These are phyloP conservation scores for Proisotoma minuta DNA, from an alignment of 2,888 invertebrate species.

Conservation along the genomic window DNA sequence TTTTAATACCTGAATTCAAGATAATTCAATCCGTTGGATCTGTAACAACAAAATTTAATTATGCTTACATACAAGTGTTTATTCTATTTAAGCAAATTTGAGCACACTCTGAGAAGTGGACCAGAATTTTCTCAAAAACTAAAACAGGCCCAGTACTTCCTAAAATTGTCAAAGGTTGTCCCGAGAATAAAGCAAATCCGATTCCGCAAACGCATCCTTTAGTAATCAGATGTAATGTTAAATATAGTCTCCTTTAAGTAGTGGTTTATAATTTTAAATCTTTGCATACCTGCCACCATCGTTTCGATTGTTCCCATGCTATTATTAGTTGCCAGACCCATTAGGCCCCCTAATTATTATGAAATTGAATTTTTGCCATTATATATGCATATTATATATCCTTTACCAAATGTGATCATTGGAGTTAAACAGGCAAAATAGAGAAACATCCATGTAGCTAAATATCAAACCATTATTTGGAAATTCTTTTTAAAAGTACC, in stretches of 20 bases:
- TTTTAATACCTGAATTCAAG: slow-evolving; percentile 49
- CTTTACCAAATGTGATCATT: slow-evolving; percentile 57
- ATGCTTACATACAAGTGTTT: too few relatives aligned
- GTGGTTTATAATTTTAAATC: too few relatives aligned
- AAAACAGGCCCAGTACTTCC: slow-evolving; percentile 54
- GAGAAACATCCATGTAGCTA: slow-evolving; percentile 55
- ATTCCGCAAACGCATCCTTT: slow-evolving; percentile 52
- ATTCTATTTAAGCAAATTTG: too few relatives aligned
- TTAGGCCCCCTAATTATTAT: too few relatives aligned
- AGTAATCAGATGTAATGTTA: too few relatives aligned
- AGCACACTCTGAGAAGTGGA: slow-evolving; percentile 45
- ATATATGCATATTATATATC: too few relatives aligned
- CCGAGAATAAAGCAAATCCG: slow-evolving; percentile 49
- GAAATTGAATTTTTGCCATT: too few relatives aligned
- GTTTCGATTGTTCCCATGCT: slow-evolving; percentile 58
- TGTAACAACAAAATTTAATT: too few relatives aligned
- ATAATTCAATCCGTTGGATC: slow-evolving; percentile 15
- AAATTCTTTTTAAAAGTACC: neutral
- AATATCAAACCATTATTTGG: slow-evolving; percentile 14
- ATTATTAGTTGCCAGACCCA: slow-evolving; percentile 55
- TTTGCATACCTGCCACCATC: slow-evolving; percentile 54
- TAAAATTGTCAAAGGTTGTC: slow-evolving; percentile 53
- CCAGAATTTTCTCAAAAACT: slow-evolving; percentile 54
- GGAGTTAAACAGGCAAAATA: slow-evolving; percentile 56
- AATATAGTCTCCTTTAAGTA: too few relatives aligned